Base-by-base conservation (phyloP, 2,113 vertebrate species). In the Prietella phreatophila region DNA sequence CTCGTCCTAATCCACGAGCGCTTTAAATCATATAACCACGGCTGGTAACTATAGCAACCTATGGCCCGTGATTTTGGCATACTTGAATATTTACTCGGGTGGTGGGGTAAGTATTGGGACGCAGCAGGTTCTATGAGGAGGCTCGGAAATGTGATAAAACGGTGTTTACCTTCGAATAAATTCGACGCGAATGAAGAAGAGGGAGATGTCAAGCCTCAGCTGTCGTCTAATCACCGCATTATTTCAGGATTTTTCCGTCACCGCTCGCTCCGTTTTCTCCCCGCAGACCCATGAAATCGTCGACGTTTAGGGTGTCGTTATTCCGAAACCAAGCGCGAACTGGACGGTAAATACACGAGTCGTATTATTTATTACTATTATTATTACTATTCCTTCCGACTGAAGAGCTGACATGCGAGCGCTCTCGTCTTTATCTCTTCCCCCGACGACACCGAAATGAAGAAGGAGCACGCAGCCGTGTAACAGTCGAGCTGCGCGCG, bases 401-500 rank as follows among this genome's bases (percentile, higher is more conserved):
- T 27, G 71, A 50, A 33, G 58, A 42, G 71, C 69, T 86, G 83
- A 69, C 87, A 87, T 73, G 82, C 85, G 92, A 90, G 90, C 92
- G 89, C 86, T 84, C 58, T 67, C 71, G 76, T 86, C 91, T 93
- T 92, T 87, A 91, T 93, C 88, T 92, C 85, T 15, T 33, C 89
- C 90, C 85, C 65, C 20, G 22, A 20, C 47, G 30, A 22, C 30
- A 36, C 55, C 33, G 25, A 65, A 90, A 92, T 73, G 53, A 67
- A 83, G 91, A 85, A 85, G 87, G 69, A 89, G 86, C 78, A 84
- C 89, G 67, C 85, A 92, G 93, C 91, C 90, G 92, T 88, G 89
- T 87, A 93, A 89, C 89, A 90, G 90, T 42, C 19, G 84, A 91
- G 93, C 93, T 95, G 95, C 94, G 94, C 93, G 86, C 95, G 94